Conservation (phyloP, 2,113 vertebrate genomes). For the Chionis minor region DNA sequence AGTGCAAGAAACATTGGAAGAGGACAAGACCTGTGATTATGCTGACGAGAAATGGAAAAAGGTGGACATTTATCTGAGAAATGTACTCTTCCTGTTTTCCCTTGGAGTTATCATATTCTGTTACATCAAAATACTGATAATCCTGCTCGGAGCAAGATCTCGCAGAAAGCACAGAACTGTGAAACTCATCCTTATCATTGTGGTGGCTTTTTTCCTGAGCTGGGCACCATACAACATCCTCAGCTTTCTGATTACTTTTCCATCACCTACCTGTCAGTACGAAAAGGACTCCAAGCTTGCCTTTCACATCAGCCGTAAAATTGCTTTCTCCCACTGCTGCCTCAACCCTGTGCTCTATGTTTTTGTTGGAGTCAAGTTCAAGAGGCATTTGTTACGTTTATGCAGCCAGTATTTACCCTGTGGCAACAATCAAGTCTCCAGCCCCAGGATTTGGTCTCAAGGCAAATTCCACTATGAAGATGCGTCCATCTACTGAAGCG, state of each 20-base stretch:
- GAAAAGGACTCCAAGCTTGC: constrained; percentile 51
- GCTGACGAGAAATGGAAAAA: constrained; percentile 26
- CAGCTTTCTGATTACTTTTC: constrained; percentile 76
- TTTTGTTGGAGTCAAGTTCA: constrained; percentile 91
- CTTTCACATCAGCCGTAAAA: constrained; percentile 74
- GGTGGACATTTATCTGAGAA: constrained; percentile 79
- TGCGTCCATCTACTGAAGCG: constrained; percentile 63
- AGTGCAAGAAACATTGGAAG: not conserved
- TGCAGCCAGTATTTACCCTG: constrained; percentile 18
- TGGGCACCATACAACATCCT: constrained; percentile 90
- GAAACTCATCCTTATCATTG: constrained; percentile 87
- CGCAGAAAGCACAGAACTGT: constrained; percentile 82
- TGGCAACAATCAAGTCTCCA: not conserved
- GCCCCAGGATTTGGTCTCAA: not conserved
- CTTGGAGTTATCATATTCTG: constrained; percentile 81
- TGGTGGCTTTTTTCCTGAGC: constrained; percentile 87
- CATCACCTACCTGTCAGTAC: constrained; percentile 45
- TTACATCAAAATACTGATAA: constrained; percentile 82
- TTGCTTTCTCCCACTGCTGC: constrained; percentile 92
- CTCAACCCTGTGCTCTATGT: constrained; percentile 93
- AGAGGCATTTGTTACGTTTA: constrained; percentile 81
- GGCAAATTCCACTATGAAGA: constrained; percentile 53
- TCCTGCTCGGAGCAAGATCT: constrained; percentile 75
- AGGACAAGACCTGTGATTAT: constrained; percentile 54
- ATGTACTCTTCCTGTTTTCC: constrained; percentile 80